Base-by-base conservation (phyloP, 2,113 vertebrate genomes). In the Dicentrarchus labrax region DNA sequence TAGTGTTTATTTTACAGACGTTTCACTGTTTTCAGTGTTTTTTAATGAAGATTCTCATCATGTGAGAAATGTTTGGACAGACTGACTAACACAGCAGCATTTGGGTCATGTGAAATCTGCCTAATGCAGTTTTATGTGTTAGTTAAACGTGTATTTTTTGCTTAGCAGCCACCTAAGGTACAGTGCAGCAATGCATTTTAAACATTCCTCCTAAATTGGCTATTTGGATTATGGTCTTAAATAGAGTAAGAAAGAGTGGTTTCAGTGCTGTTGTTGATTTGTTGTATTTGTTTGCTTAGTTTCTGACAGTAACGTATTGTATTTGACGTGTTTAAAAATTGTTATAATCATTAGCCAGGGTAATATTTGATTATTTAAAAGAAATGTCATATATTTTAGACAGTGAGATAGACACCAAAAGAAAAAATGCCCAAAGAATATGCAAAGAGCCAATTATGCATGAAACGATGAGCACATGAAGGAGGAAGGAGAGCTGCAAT, bases 391-490 rank as follows among this genome's bases (percentile, higher is more conserved):
- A 39, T 51, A 30, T 77, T 66, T 36, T 41, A n/a, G 5, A 2
- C 39, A 22, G n/a, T 30, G 48, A 73, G 8, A 61, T 59, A 53
- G 15, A 69, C 16, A 57, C 38, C 4, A 12, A 36, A 13, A 30
- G 11, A 13, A 60, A 48, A 72, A 39, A 24, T 24, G 21, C 24
- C 47, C 4, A 45, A 56, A 69, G 21, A 30, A 38, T 39, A 39
- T 53, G 57, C 39, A 64, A 80, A 76, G 38, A 70, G 68, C 51
- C 66, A 75, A 73, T 86, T 68, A 76, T 8, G 36, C 70, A 4
- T 39, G 51, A 88, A 83, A 88, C 51, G 24, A 86, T 82, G 83
- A 72, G 60, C 9, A 48, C 51, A 57, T 48, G 56, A 61, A 66
- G 43, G 6, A 64, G 45, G 39, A 70, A 30, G n/a, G 36, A 67